Percentiles rank a stretch among this genome's conserved stretches.
phyloP scores from a whole-genome alignment of 1,140 invertebrate genomes.

The Sycophaga agraensis region DNA sequence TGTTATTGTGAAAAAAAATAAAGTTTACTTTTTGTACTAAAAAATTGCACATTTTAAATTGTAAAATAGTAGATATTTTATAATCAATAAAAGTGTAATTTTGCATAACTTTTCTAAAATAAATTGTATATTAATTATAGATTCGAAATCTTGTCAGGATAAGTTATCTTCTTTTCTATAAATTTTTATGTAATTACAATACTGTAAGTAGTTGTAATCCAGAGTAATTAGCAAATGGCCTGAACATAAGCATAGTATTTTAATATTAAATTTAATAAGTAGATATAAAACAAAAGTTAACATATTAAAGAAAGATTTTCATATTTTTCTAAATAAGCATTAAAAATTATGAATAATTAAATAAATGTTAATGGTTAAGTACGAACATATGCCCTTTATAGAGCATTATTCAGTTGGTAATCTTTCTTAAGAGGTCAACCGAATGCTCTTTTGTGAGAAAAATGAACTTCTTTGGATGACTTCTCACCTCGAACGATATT shows the following conservation, averaged over 20 bases:
- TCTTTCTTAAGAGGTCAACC: too few relatives aligned
- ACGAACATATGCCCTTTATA: neutral
- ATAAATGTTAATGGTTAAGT: neutral
- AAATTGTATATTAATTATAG: too few relatives aligned
- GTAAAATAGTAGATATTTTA: too few relatives aligned
- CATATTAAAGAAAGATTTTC: constrained; percentile 6
- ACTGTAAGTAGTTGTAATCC: neutral
- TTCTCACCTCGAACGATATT: constrained; percentile 14
- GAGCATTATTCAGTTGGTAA: neutral
- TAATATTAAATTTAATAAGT: neutral
- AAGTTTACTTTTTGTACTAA: neutral
- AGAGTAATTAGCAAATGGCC: neutral
- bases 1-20: neutral
- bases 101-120: too few relatives aligned
- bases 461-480: constrained; percentile 2
- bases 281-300: neutral
- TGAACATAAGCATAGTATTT: neutral
- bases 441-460: too few relatives aligned
- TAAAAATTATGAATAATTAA: too few relatives aligned
- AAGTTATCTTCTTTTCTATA: too few relatives aligned
- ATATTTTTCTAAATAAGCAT: constrained; percentile 16
- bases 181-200: neutral
- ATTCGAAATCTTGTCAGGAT: too few relatives aligned
- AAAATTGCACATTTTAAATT: too few relatives aligned
- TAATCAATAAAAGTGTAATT: too few relatives aligned